These are phyloP conservation scores for Leptinotarsa undecemlineata DNA, from an alignment of 1,140 invertebrate species.

Conservation along the genomic window DNA sequence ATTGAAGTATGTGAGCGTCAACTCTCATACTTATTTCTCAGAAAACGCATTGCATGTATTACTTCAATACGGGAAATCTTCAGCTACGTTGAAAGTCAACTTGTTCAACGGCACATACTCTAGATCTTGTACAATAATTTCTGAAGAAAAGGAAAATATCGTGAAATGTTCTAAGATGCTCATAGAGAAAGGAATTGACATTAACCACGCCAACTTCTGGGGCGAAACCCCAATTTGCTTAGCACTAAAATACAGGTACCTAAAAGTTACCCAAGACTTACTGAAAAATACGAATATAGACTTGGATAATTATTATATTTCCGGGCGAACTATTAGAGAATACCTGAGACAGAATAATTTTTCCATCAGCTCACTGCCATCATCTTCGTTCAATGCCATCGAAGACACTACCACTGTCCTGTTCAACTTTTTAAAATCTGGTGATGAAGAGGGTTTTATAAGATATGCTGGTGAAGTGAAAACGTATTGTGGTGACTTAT, in stretches of 20 bases:
- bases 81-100: conserved; percentile 28
- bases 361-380: not conserved
- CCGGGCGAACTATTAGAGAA: conserved; percentile 31
- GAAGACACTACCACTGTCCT: conserved; percentile 20
- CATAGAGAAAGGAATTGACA: conserved; percentile 32
- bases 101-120: conserved; percentile 36
- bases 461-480: conserved; percentile 12
- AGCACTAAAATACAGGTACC: conserved; percentile 33
- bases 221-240: conserved; percentile 39
- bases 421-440: conserved; percentile 36
- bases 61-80: conserved; percentile 31
- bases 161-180: conserved; percentile 33
- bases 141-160: conserved; percentile 30
- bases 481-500: conserved; percentile 36
- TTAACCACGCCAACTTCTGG: conserved; percentile 42
- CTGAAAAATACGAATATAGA: conserved; percentile 26
- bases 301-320: conserved; percentile 33
- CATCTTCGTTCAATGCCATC: not conserved
- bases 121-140: conserved; percentile 30
- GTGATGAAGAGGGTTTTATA: conserved; percentile 35
- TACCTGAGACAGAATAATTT: conserved; percentile 34
- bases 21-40: conserved; percentile 35
- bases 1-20: not conserved
- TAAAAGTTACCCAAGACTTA: conserved; percentile 30
- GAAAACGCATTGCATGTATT: conserved; percentile 42